Conservation (phyloP, 2,888 invertebrate species). For the Perizoma flavofasciatum region DNA sequence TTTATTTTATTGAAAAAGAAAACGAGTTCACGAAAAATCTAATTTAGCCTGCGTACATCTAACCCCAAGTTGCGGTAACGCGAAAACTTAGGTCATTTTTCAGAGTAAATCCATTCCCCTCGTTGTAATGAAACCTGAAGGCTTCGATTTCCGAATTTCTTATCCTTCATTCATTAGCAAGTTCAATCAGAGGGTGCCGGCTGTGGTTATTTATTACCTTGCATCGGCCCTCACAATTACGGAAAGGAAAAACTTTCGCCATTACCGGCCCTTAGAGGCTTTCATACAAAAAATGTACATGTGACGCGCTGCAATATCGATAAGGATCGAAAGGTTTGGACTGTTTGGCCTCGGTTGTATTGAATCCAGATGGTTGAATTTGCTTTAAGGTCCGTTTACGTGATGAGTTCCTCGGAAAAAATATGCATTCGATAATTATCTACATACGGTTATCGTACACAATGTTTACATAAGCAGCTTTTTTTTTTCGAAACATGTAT, state of each 20-base stretch:
- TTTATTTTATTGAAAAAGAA: constrained; percentile 28
- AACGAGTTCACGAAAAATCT: constrained; percentile 28
- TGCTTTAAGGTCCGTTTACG: constrained; percentile 7
- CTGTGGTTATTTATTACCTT: constrained; percentile 81
- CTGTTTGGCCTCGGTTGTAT: constrained; percentile 62
- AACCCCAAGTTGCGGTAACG: constrained; percentile 35
- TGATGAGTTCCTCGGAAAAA: too few relatives aligned
- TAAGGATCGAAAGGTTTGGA: constrained; percentile 36
- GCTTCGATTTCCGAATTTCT: constrained; percentile 77
- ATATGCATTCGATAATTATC: too few relatives aligned
- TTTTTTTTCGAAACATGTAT: too few relatives aligned
- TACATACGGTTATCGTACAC: too few relatives aligned
- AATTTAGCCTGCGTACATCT: constrained; percentile 26
- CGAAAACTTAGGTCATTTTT: constrained; percentile 72
- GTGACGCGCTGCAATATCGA: constrained; percentile 70
- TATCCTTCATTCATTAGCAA: constrained; percentile 83
- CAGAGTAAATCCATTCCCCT: constrained; percentile 57
- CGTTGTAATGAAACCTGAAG: constrained; percentile 50
- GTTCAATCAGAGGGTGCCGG: constrained; percentile 80
- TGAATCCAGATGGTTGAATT: constrained; percentile 35
- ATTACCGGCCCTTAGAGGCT: constrained; percentile 74
- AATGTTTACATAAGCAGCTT: too few relatives aligned
- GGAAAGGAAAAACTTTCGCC: constrained; percentile 79
- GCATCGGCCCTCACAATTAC: constrained; percentile 81
- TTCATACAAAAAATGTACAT: constrained; percentile 77